phyloP scores from a whole-genome alignment of 2,888 invertebrate species.

The Idaea aversata region DNA sequence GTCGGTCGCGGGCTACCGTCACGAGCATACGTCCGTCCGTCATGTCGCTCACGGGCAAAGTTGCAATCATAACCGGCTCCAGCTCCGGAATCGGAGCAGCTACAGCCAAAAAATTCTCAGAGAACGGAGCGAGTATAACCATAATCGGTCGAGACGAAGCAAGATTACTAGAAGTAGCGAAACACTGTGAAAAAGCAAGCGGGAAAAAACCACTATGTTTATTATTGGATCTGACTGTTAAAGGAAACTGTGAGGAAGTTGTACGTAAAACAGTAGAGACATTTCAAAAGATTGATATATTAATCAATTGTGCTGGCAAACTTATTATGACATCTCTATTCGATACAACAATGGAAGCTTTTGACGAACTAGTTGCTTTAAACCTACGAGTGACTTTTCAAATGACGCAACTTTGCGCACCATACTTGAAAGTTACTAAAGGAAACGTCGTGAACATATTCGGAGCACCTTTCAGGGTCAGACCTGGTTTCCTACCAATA shows the following conservation, averaged over 20 bases:
- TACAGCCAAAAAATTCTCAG: constrained; percentile 52
- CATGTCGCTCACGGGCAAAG: constrained; percentile 54
- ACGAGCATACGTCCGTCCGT: neutral
- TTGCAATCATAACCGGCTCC: constrained; percentile 55
- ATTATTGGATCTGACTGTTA: constrained; percentile 44
- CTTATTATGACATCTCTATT: constrained; percentile 48
- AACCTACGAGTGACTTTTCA: constrained; percentile 57
- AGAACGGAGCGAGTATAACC: constrained; percentile 45
- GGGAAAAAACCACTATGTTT: constrained; percentile 47
- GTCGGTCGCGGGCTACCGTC: neutral
- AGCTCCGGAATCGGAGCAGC: constrained; percentile 63
- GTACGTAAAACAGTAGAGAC: constrained; percentile 48
- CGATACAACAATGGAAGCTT: constrained; percentile 49
- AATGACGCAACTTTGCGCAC: constrained; percentile 50
- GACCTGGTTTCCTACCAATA: constrained; percentile 52
- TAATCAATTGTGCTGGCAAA: constrained; percentile 58
- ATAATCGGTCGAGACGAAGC: constrained; percentile 53
- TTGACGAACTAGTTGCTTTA: constrained; percentile 52
- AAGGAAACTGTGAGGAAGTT: constrained; percentile 49
- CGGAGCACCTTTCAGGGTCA: constrained; percentile 42
- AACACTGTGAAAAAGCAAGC: constrained; percentile 39
- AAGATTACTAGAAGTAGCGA: constrained; percentile 44
- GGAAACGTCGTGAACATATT: constrained; percentile 58
- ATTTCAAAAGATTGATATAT: constrained; percentile 47
- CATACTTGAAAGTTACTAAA: constrained; percentile 49